Percentiles rank a stretch among this genome's conserved stretches.
These are phyloP conservation scores for Eidolon dupreanum DNA, from an alignment of 2,797 vertebrate genomes.

Conservation along the genomic window DNA sequence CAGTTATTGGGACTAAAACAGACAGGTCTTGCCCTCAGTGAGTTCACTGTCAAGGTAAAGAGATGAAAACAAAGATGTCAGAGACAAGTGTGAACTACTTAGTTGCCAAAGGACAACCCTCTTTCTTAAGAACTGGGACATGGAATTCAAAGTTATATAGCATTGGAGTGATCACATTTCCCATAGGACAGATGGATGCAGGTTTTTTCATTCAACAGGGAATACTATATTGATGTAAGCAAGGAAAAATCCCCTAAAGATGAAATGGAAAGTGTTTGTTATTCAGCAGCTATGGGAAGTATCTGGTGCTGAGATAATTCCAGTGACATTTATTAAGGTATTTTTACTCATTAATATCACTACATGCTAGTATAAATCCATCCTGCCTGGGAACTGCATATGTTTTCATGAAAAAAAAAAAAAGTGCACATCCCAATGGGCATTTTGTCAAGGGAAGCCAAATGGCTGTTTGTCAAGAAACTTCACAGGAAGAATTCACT, in stretches of 20 bases:
- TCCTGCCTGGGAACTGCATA: background rate
- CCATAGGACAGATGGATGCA: background rate
- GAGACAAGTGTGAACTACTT: background rate
- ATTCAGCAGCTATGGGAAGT: background rate
- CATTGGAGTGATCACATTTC: background rate
- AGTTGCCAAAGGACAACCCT: background rate
- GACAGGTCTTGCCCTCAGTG: background rate
- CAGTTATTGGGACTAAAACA: background rate
- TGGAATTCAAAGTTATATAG: background rate
- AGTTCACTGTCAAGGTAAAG: background rate
- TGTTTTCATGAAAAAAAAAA: background rate
- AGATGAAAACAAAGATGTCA: background rate
- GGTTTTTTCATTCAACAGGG: background rate
- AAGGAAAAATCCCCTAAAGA: background rate
- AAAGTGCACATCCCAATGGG: background rate
- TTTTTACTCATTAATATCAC: background rate
- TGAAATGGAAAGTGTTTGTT: background rate
- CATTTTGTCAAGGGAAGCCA: slow-evolving; percentile 3
- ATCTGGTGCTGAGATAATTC: background rate
- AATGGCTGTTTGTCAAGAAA: background rate
- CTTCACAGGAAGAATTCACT: background rate
- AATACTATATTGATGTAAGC: background rate
- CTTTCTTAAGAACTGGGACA: background rate
- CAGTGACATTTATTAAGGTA: background rate
- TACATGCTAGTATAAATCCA: background rate